Base-by-base conservation (phyloP, 2,797 vertebrate genomes). In the Cottoperca gobio region DNA sequence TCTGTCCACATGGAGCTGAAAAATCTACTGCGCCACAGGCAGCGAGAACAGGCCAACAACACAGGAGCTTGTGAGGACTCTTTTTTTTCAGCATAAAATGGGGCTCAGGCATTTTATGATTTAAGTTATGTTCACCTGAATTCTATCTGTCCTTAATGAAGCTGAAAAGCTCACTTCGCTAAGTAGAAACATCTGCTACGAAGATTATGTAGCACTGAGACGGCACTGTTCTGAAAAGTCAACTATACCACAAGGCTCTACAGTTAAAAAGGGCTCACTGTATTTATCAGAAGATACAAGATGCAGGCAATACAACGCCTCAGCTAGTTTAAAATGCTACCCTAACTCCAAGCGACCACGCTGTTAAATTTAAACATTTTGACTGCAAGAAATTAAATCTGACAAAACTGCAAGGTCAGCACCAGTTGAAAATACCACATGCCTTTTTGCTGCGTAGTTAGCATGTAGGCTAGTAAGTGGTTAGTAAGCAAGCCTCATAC, bases 1-100 rank as follows among this genome's bases (percentile, higher is more conserved):
- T 86, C 78, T 86, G 87, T 89, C 86, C 90, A 89, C 92, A 93
- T 91, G 89, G 84, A 89, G 73, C 75, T 89, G 83, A 90, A 89
- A 92, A 92, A 86, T 82, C 78, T 73, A 86, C 89, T 89, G 88
- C 88, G 86, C 90, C 91, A 92, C 91, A 91, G 87, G 79, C 82
- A 48, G 68, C 16, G 73, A 84, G 61, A 76, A 84, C 60, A 53
- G 78, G 84, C 79, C 81, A 82, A 78, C 70, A 70, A 80, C 69
- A 76, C 73, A 39, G 64, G 57, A 84, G 79, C 81, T 52, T 57
- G 54, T 14, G 49, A 83, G n/a, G 64, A 81, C 76, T 86, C 71
- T 26, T 66, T 77, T 62, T 74, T 60, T 58, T 58, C 57, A 62
- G 54, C 37, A 67, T 75, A 55, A 85, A 85, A 86, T 45, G 19